These are phyloP conservation scores for Ochropacha duplaris DNA, from an alignment of 2,888 invertebrate genomes.

Conservation along the genomic window DNA sequence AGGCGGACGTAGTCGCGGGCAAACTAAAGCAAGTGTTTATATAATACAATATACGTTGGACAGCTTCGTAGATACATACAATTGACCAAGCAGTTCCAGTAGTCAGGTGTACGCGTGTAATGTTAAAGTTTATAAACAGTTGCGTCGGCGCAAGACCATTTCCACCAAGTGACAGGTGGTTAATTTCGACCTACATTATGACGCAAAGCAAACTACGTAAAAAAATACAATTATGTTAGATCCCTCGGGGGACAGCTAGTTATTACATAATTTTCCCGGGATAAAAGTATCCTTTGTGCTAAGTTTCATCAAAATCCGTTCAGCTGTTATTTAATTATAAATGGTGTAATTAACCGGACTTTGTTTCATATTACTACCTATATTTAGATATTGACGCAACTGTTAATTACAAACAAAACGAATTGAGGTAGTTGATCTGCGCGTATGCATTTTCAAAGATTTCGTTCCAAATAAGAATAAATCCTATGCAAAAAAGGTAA, in stretches of 20 bases:
- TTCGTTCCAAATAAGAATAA: neutral
- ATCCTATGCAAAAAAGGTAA: neutral
- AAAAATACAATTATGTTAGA: too few relatives aligned
- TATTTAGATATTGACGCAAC: too few relatives aligned
- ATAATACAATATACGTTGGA: neutral
- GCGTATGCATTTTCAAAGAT: neutral
- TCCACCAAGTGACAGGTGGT: neutral
- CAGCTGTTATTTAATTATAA: too few relatives aligned
- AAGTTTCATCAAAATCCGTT: too few relatives aligned
- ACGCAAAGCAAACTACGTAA: too few relatives aligned
- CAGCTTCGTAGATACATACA: neutral
- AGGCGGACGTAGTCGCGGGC: too few relatives aligned
- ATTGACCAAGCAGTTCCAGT: neutral
- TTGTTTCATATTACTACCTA: too few relatives aligned
- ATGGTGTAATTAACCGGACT: too few relatives aligned
- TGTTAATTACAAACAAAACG: neutral
- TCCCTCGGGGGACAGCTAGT: too few relatives aligned
- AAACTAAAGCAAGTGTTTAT: neutral
- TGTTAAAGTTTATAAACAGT: neutral
- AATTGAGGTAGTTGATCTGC: neutral
- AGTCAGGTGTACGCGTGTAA: neutral
- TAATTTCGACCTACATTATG: neutral
- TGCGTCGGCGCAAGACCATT: neutral
- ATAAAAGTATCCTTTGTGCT: too few relatives aligned
- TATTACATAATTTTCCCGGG: too few relatives aligned